phyloP scores from a whole-genome alignment of 2,888 invertebrate genomes.

The Gibbula magus region DNA sequence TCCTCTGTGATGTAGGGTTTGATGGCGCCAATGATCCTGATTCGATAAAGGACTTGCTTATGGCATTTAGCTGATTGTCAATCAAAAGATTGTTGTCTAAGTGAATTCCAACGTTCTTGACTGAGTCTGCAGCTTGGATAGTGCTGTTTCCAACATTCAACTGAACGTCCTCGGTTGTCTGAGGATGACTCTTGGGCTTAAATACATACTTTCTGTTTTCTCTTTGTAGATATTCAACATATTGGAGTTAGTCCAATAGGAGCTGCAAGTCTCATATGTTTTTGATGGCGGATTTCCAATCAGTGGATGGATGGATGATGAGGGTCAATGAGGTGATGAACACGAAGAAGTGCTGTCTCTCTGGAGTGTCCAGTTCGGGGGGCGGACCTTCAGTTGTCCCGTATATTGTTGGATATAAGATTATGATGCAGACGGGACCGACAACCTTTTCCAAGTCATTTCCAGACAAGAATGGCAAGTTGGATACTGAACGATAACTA shows the following conservation, averaged over 20 bases:
- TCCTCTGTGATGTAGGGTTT: neutral
- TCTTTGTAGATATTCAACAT: neutral
- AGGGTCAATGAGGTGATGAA: too few species aligned
- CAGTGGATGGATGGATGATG: neutral
- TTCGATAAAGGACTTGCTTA: neutral
- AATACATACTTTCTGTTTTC: neutral
- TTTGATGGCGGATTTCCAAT: too few species aligned
- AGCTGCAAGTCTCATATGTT: too few species aligned
- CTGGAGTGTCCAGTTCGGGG: too few species aligned
- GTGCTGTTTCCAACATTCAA: neutral
- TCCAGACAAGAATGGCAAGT: too few species aligned
- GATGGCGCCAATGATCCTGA: neutral
- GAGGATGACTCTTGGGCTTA: neutral
- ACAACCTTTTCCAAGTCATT: too few species aligned
- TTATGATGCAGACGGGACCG: too few species aligned
- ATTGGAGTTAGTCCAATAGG: neutral
- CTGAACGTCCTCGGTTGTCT: neutral
- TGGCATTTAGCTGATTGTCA: neutral
- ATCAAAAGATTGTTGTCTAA: neutral
- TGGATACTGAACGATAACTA: too few species aligned
- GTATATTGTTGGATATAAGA: too few species aligned
- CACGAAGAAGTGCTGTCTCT: too few species aligned
- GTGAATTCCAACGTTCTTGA: neutral
- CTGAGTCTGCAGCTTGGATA: neutral
- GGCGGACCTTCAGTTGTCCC: too few species aligned